A percentile compares a stretch with the other conserved stretches of the same genome.
These are phyloP conservation scores for Sardina pilchardus DNA, from an alignment of 2,113 vertebrate species.

Conservation along the genomic window DNA sequence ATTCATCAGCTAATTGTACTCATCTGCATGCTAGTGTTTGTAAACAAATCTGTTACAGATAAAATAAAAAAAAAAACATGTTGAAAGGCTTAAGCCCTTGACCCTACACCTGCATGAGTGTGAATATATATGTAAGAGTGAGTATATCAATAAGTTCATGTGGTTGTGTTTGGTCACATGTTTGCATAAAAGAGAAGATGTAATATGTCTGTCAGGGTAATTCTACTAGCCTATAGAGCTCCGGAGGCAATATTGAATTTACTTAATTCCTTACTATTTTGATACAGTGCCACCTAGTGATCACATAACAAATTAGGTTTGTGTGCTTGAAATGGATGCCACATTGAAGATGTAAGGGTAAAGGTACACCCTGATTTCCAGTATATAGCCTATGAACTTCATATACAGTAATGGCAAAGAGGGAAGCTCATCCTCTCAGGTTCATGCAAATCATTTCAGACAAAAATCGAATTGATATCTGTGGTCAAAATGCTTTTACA, in stretches of 20 bases:
- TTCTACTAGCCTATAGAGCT: not conserved
- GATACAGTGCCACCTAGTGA: not conserved
- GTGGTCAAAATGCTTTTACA: no score
- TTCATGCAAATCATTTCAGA: no score
- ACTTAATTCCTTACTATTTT: not conserved
- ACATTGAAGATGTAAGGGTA: not conserved
- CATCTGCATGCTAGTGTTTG: not conserved
- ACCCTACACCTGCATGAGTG: not conserved
- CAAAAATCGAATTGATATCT: no score
- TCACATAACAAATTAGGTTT: not conserved
- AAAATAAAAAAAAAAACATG: not conserved
- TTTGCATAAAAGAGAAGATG: not conserved
- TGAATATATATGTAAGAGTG: not conserved
- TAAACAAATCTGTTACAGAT: slow-evolving; percentile 10
- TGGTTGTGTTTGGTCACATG: not conserved
- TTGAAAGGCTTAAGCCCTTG: not conserved
- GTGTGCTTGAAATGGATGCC: not conserved
- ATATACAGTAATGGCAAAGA: no score
- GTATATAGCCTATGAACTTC: no score
- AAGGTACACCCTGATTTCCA: not conserved
- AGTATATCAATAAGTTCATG: not conserved
- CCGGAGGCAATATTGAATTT: not conserved
- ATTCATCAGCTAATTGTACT: not conserved
- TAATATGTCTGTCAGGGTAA: not conserved
- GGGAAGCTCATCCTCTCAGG: no score